Evolutionary conservation across 2,113 vertebrate genomes (phyloP).

Genomic region (Otolemur garnettii): DNA sequence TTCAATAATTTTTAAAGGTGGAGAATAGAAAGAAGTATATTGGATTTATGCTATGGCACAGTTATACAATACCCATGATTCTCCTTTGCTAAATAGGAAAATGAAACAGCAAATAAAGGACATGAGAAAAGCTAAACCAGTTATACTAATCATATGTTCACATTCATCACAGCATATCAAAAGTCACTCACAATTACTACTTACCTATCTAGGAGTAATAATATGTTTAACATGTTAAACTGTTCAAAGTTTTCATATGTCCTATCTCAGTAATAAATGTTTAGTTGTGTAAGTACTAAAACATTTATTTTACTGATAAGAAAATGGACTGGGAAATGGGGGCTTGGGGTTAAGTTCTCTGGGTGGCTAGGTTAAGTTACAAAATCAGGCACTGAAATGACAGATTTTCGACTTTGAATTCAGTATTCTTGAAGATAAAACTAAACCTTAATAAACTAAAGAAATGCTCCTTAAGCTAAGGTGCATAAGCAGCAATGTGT

Average conservation of each 20-base stretch:
- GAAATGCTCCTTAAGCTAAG: not conserved
- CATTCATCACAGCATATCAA: not conserved
- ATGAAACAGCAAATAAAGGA: slow-evolving; percentile 23
- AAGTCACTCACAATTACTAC: not conserved
- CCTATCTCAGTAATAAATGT: not conserved
- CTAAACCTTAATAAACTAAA: slow-evolving; percentile 31
- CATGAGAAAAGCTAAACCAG: not conserved
- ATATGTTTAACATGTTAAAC: not conserved
- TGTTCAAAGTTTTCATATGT: not conserved
- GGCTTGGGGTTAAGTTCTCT: not conserved
- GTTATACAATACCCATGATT: not conserved
- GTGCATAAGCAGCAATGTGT: not conserved
- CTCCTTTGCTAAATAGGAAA: not conserved
- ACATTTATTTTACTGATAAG: not conserved
- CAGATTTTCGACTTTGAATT: not conserved
- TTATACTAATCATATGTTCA: not conserved
- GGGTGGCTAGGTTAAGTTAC: not conserved
- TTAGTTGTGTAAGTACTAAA: not conserved
- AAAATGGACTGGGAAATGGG: not conserved
- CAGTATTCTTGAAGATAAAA: not conserved
- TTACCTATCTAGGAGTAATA: not conserved
- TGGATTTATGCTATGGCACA: not conserved
- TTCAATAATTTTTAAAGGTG: not conserved
- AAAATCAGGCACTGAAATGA: not conserved
- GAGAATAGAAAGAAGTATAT: not conserved